These are phyloP conservation scores for Phylloscopus trochilus DNA, from an alignment of 2,113 vertebrate species.

Conservation along the genomic window DNA sequence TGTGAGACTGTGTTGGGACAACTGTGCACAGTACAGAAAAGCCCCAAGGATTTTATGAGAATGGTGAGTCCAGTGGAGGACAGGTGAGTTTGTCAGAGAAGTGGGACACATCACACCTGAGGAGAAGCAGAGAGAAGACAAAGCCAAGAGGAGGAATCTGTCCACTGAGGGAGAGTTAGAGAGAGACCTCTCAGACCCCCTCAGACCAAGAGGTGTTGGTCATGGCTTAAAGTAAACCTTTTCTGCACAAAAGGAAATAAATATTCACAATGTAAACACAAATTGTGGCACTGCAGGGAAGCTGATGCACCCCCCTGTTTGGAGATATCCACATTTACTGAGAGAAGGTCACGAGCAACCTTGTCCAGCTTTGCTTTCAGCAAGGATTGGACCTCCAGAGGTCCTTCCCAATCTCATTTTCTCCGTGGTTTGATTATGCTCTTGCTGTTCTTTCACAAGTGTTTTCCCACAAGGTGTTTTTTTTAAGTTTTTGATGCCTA, in stretches of 20 bases:
- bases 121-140: background rate
- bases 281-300: background rate
- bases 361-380: background rate
- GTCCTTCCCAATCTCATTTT: background rate
- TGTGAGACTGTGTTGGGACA: background rate
- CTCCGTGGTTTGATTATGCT: background rate
- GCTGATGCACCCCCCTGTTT: background rate
- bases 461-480: background rate
- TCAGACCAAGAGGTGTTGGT: background rate
- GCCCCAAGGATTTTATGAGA: background rate
- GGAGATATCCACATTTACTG: background rate
- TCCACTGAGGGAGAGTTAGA: background rate
- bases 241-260: background rate
- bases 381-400: background rate
- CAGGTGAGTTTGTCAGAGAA: background rate
- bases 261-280: background rate
- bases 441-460: background rate
- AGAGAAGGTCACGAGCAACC: background rate
- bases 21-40: background rate
- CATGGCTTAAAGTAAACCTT: background rate
- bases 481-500: background rate
- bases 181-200: background rate
- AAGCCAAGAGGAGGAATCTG: background rate
- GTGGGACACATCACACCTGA: background rate
- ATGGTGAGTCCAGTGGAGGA: background rate